Percentiles rank a stretch among this genome's conserved stretches.
These are phyloP conservation scores for Oreotragus oreotragus DNA, from an alignment of 2,113 vertebrate species.

Conservation along the genomic window DNA sequence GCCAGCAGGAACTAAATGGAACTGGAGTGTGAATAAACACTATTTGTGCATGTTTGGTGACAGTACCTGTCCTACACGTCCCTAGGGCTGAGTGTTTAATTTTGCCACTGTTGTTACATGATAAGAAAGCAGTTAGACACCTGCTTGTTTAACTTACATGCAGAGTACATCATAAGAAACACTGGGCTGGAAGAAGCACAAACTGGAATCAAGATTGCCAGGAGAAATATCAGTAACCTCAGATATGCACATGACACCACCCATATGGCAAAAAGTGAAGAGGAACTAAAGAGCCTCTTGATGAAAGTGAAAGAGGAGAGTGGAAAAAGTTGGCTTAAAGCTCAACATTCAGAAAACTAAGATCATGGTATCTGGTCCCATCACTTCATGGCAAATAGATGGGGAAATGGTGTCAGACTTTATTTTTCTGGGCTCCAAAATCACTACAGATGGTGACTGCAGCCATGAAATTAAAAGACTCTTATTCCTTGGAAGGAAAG, in stretches of 20 bases:
- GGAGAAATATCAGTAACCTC: no score
- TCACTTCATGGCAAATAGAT: neutral
- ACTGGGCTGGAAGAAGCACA: neutral
- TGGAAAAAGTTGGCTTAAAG: neutral
- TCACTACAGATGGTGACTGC: neutral
- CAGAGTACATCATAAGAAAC: neutral
- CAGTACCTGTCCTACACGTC: neutral
- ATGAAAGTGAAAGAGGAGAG: neutral
- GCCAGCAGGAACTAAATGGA: neutral
- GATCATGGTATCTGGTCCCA: neutral
- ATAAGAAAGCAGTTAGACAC: neutral
- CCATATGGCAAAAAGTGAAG: no score
- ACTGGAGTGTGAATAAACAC: neutral
- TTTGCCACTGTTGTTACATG: neutral
- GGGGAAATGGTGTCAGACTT: neutral
- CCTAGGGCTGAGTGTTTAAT: neutral
- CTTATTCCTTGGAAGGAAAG: neutral
- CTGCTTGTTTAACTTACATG: neutral
- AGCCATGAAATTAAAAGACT: neutral
- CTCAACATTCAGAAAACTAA: neutral
- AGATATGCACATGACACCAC: no score
- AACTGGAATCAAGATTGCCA: neutral
- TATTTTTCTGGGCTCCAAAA: neutral
- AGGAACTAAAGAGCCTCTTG: no score
- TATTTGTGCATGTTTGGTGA: neutral